Evolutionary conservation across 2,888 invertebrate genomes (phyloP).

Genomic region (Parnassius glacialis): DNA sequence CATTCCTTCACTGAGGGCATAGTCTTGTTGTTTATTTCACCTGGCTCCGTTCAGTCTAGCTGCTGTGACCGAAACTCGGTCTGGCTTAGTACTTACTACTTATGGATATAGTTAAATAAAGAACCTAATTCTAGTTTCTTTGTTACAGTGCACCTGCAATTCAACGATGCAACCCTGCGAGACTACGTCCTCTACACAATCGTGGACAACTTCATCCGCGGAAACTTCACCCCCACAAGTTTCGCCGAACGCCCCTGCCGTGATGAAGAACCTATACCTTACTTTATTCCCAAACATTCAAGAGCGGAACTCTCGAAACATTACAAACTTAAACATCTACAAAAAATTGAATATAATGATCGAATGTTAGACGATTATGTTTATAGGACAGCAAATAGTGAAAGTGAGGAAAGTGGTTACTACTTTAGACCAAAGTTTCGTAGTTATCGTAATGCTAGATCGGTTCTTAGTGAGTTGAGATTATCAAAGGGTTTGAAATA

Average conservation of each 20-base stretch:
- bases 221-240: slow-evolving; percentile 71
- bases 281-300: slow-evolving; percentile 62
- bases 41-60: too few species aligned
- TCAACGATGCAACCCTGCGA: slow-evolving; percentile 51
- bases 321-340: slow-evolving; percentile 37
- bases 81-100: too few species aligned
- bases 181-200: slow-evolving; percentile 69
- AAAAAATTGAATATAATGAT: slow-evolving; percentile 25
- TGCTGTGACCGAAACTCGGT: too few species aligned
- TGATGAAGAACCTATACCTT: slow-evolving; percentile 53
- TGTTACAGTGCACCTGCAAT: slow-evolving; percentile 62
- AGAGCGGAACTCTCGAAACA: slow-evolving; percentile 55
- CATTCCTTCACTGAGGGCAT: too few species aligned
- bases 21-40: too few species aligned
- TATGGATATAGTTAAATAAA: not conserved
- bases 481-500: slow-evolving; percentile 45
- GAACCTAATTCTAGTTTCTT: not conserved
- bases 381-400: slow-evolving; percentile 41
- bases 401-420: slow-evolving; percentile 46
- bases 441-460: slow-evolving; percentile 50
- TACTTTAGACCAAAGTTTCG: slow-evolving; percentile 64
- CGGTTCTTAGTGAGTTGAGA: slow-evolving; percentile 41
- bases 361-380: slow-evolving; percentile 21
- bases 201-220: slow-evolving; percentile 59
- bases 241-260: slow-evolving; percentile 59